Evolutionary conservation across 92 coral and sea anemone species (phyloP), one percentile per base, ranked within the genome.

Genomic region (Zoanthus sansibaricus): DNA sequence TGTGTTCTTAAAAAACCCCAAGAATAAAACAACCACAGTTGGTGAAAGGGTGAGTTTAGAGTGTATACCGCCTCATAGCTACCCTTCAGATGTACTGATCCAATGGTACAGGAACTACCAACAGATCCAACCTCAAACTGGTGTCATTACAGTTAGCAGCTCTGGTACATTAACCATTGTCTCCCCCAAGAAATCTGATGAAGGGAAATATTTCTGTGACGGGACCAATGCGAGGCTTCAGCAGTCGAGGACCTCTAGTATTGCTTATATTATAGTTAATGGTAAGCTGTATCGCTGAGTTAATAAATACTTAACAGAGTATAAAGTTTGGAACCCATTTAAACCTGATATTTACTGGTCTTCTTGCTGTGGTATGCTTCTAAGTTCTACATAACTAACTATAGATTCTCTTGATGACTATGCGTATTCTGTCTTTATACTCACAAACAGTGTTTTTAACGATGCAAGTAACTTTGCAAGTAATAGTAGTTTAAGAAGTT

Each of bases 191-290:
- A 97, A 97, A 30, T 84, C 97, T 10, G 99, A 97, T 80, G 97
- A 97, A 88, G 99, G 98, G n/a, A 86, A 79, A 18, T 97, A 95
- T 86, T 92, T 97, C 88, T 97, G 99, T 49, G 95, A 92, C 82
- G 99, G 92, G 37, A 88, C 75, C 12, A 97, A 97, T 83, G 72
- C 73, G 31, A 33, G 76, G 8, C 68, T 92, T 49, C 54, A 61
- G 0, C 92, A 85, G 16, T 87, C 93, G 42, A 92, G 99, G 52
- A 77, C 99, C 9, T 97, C 99, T 0, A 54, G 49, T 5, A 42
- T 75, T 48, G 99, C 98, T 42, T 61, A 49, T 49, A 70, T 97
- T 8, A 95, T 94, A 61, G 95, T 97, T 0, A 85, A 96, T 92
- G 99, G 99, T 97, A 72, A 51, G 93, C 74, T 11, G n/a, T 3